Conservation (phyloP, 2,888 invertebrate species). For the Acanthosepion esculentum region DNA sequence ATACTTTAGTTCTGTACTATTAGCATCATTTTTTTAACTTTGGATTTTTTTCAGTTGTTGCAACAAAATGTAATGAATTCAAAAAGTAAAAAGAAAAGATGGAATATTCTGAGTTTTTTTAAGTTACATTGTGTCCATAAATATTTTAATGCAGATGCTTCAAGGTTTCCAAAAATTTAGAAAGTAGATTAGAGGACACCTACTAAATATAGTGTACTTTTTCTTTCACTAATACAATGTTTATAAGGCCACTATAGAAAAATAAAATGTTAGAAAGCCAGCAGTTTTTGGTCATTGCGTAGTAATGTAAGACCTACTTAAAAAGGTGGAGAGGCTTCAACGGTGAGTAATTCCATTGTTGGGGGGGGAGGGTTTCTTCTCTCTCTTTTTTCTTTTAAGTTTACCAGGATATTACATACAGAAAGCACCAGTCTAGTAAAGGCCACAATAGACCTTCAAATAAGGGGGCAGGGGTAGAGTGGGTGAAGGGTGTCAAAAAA, state of each 20-base stretch:
- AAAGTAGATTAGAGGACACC: background rate
- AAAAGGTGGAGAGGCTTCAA: slow-evolving; percentile 42
- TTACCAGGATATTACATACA: slow-evolving; percentile 38
- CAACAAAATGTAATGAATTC: slow-evolving; percentile 17
- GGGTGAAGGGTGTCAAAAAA: background rate
- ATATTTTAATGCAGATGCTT: slow-evolving; percentile 15
- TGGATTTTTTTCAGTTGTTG: background rate
- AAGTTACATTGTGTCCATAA: slow-evolving; percentile 14
- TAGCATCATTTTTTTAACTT: background rate
- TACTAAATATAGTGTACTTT: slow-evolving; percentile 2
- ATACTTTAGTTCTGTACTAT: background rate
- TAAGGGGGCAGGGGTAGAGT: background rate
- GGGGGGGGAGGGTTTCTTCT: background rate
- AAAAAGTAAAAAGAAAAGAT: background rate
- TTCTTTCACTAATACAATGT: slow-evolving; percentile 35
- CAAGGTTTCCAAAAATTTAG: background rate
- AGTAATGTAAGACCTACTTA: slow-evolving; percentile 42
- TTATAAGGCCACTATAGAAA: slow-evolving; percentile 44
- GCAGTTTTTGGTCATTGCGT: slow-evolving; percentile 45
- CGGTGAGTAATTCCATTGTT: slow-evolving; percentile 36
- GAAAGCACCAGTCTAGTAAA: slow-evolving; percentile 45
- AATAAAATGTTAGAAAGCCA: slow-evolving; percentile 45
- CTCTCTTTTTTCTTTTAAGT: background rate
- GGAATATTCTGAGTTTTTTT: slow-evolving; percentile 25
- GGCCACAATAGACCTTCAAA: slow-evolving; percentile 23